Conservation (phyloP, 1,140 invertebrate genomes). For the Nylanderia fulva region DNA sequence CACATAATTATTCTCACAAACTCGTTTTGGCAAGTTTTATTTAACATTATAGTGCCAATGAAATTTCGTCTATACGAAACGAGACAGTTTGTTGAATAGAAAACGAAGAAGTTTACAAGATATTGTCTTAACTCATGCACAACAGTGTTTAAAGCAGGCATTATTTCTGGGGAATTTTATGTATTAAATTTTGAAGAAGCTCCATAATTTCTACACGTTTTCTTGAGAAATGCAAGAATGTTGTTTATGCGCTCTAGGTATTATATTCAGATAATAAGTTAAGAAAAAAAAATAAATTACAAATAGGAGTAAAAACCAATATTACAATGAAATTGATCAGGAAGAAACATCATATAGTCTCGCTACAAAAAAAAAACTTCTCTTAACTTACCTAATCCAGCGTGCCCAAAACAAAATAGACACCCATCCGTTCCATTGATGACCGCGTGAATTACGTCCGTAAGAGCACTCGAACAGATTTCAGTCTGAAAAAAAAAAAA, state of each 20-base stretch:
- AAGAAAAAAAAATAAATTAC: not conserved
- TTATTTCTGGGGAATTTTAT: not conserved
- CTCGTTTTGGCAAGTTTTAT: not conserved
- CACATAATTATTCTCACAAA: constrained; percentile 58
- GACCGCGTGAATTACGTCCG: constrained; percentile 97
- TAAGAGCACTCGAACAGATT: constrained; percentile 94
- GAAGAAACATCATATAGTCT: not conserved
- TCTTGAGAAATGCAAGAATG: not conserved
- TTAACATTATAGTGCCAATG: constrained; percentile 5
- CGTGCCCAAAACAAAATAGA: constrained; percentile 96
- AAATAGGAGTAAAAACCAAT: not conserved
- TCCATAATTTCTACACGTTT: not conserved
- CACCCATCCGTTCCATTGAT: constrained; percentile 97
- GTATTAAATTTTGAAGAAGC: not conserved
- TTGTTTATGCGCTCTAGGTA: not conserved
- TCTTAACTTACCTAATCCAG: constrained; percentile 92
- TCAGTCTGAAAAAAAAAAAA: constrained; percentile 91
- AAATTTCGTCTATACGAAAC: constrained; percentile 47
- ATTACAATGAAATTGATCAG: not conserved
- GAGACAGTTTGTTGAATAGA: constrained; percentile 49
- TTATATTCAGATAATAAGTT: not conserved
- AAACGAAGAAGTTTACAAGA: not conserved
- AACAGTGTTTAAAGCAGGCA: not conserved
- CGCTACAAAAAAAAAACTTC: not conserved
- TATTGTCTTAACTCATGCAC: not conserved